These are phyloP conservation scores for Sebastes paucispinis DNA, from an alignment of 2,797 vertebrate genomes.

Conservation along the genomic window DNA sequence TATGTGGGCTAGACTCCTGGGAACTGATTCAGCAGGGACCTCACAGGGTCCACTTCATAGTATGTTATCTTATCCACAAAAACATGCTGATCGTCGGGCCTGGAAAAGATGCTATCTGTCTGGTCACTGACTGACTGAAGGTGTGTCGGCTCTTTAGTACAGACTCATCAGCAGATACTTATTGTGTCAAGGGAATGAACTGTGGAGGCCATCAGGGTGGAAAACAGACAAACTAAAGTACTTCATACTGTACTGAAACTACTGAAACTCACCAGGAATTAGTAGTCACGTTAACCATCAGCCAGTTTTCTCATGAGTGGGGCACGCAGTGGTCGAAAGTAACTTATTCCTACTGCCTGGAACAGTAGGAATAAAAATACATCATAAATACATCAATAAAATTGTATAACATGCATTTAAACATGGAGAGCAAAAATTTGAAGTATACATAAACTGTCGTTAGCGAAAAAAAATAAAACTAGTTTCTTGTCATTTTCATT, in stretches of 20 bases:
- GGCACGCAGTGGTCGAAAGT: neutral
- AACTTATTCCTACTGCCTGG: neutral
- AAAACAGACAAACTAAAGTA: conserved; percentile 5
- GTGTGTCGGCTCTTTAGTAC: neutral
- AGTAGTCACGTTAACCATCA: neutral
- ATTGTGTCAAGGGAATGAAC: conserved; percentile 39
- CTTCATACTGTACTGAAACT: conserved; percentile 10
- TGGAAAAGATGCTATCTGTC: conserved; percentile 25
- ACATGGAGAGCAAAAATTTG: neutral
- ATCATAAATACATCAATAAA: neutral
- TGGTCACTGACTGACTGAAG: neutral
- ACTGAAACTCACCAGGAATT: neutral
- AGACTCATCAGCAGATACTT: conserved; percentile 59
- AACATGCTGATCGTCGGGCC: conserved; percentile 14
- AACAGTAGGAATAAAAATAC: neutral
- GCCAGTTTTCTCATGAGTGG: neutral
- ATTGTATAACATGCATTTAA: neutral
- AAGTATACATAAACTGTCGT: neutral
- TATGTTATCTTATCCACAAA: conserved; percentile 11
- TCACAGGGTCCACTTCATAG: conserved; percentile 1
- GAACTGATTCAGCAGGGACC: neutral
- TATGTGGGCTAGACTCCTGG: neutral
- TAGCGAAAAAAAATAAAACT: neutral
- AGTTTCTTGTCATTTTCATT: neutral
- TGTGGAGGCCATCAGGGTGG: conserved; percentile 27